Evolutionary conservation across 2,113 vertebrate species (phyloP), one percentile per base, ranked within the genome.

Genomic region (Chelonoidis abingdonii): DNA sequence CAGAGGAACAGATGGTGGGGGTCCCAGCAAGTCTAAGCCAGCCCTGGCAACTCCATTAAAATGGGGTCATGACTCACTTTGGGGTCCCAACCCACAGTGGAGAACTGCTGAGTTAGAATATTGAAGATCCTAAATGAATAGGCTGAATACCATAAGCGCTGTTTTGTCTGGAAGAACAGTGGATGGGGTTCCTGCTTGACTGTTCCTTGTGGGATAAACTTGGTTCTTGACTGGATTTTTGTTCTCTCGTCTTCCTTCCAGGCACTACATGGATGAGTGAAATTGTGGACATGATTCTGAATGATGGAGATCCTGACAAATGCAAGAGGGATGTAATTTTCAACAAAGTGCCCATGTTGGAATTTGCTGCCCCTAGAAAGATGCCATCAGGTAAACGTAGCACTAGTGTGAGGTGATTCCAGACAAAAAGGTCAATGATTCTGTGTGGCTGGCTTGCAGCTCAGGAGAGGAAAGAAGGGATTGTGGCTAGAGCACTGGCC

Each of bases 211-310:
- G 13, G 25, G 41, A 47, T 47, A 47, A 27, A 27, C 75, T 22
- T 47, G 41, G 35, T 25, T 27, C 31, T 50, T 69, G n/a, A 53
- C 69, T 2, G 27, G 47, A 82, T 41, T 79, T 17, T 76, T 89
- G 35, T 62, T 41, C 2, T 65, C 90, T 17, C 2, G 5, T 90
- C 93, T 44, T 94, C 49, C 14, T 80, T 0, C 11, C 87, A 98
- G 98, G 98, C 62, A 98, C 98, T n/a, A 98, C 98, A 3, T 98
- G 98, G 98, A 31, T 98, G 80, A 96, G 96, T 1, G 98, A 98
- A 97, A 97, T 98, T 1, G 87, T 98, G 86, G 98, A 99, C 84
- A 89, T 98, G 97, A 35, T 98, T 83, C 65, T 98, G 80, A 91
- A 98, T 87, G 82, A 97, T 0, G 97, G 97, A 3, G 92, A 98